Evolutionary conservation across 2,113 vertebrate genomes (phyloP).

Genomic region (Crotophaga sulcirostris): DNA sequence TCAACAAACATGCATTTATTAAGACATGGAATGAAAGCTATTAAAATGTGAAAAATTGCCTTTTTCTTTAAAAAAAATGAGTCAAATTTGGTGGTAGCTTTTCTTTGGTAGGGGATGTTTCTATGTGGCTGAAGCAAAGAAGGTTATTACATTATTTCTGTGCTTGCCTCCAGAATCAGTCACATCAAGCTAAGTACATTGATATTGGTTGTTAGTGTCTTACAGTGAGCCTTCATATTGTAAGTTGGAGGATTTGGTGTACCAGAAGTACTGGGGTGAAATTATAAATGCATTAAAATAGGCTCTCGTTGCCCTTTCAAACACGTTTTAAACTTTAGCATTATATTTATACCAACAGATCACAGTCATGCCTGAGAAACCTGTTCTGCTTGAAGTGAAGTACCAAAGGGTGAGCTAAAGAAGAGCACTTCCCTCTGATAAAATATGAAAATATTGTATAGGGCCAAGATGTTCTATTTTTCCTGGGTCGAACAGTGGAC

Average conservation of each 20-base stretch:
- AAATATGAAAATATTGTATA: neutral
- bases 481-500: neutral
- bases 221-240: neutral
- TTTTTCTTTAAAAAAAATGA: constrained; percentile 66
- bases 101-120: neutral
- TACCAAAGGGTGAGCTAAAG: neutral
- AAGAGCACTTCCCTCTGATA: neutral
- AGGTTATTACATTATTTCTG: neutral
- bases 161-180: neutral
- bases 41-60: constrained; percentile 87
- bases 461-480: neutral
- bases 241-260: neutral
- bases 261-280: neutral
- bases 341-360: neutral
- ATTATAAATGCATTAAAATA: neutral
- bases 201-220: neutral
- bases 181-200: neutral
- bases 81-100: constrained; percentile 8
- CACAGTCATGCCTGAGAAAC: neutral
- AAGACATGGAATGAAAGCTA: constrained; percentile 86
- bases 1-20: constrained; percentile 88
- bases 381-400: neutral
- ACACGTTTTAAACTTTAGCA: neutral
- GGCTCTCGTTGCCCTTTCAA: neutral
- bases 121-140: neutral